phyloP scores from a whole-genome alignment of 2,797 vertebrate species.

The Lepus townsendii region DNA sequence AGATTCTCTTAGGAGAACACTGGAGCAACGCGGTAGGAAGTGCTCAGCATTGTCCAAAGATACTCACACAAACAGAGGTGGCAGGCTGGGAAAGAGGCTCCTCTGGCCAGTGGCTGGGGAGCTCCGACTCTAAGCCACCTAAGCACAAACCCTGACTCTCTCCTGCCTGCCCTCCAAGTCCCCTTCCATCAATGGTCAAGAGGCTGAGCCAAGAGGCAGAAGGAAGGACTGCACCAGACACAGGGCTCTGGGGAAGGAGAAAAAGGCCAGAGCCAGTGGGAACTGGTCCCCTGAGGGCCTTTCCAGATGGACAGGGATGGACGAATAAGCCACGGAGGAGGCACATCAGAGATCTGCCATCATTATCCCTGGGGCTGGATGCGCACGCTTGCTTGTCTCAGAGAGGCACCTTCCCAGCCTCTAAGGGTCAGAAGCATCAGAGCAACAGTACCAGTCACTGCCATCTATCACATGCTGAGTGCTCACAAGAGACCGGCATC shows the following conservation, averaged over 20 bases:
- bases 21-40: not conserved
- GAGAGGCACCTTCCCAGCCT: not conserved
- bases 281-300: not conserved
- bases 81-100: not conserved
- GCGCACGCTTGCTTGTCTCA: not conserved
- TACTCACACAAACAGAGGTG: not conserved
- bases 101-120: not conserved
- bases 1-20: not conserved
- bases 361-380: not conserved
- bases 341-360: not conserved
- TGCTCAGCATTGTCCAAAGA: not conserved
- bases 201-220: not conserved
- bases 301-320: not conserved
- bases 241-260: not conserved
- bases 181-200: not conserved
- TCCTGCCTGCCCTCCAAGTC: not conserved
- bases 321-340: not conserved
- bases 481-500: not conserved
- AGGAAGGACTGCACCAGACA: not conserved
- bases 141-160: not conserved
- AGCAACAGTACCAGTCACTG: too few species aligned
- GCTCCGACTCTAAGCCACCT: not conserved
- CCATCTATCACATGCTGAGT: not conserved
- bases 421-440: not conserved
- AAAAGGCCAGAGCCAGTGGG: not conserved